A percentile compares a stretch with the other conserved stretches of the same genome.
These are phyloP conservation scores for Bothrops jararaca DNA, from an alignment of 2,113 vertebrate genomes.

Conservation along the genomic window DNA sequence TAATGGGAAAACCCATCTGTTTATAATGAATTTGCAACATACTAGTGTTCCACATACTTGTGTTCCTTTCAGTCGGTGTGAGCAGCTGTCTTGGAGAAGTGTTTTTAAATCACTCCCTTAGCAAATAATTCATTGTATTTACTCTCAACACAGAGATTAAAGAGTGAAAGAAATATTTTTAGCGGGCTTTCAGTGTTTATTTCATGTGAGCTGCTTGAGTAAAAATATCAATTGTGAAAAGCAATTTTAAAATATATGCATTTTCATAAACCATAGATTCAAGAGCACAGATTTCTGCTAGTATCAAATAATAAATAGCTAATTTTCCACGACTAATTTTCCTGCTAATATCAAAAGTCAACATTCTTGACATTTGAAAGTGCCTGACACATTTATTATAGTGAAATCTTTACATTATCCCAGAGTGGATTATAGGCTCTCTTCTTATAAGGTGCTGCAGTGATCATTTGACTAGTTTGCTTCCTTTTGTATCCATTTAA, in stretches of 20 bases:
- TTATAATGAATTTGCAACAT: slow-evolving; percentile 60
- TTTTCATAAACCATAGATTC: neutral
- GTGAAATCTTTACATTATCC: slow-evolving; percentile 50
- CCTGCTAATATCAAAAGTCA: neutral
- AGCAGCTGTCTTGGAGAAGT: neutral
- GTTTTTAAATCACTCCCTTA: neutral
- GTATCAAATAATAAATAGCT: neutral
- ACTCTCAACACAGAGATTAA: neutral
- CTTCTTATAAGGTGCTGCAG: slow-evolving; percentile 55
- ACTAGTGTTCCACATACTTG: slow-evolving; percentile 51
- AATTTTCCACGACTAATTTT: neutral
- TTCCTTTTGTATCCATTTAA: slow-evolving; percentile 59
- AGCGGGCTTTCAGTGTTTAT: neutral
- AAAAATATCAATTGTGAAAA: neutral
- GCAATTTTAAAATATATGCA: slow-evolving; percentile 4
- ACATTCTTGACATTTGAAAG: slow-evolving; percentile 60
- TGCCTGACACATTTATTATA: slow-evolving; percentile 65
- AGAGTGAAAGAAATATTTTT: neutral
- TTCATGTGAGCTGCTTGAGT: neutral
- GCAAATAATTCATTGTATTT: neutral
- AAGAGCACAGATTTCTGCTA: neutral
- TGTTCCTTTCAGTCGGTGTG: slow-evolving; percentile 26
- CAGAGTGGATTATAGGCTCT: slow-evolving; percentile 41
- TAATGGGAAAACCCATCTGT: slow-evolving; percentile 14
- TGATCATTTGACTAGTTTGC: slow-evolving; percentile 52